phyloP scores from a whole-genome alignment of 2,113 vertebrate species.

The Protobothrops flavoviridis region DNA sequence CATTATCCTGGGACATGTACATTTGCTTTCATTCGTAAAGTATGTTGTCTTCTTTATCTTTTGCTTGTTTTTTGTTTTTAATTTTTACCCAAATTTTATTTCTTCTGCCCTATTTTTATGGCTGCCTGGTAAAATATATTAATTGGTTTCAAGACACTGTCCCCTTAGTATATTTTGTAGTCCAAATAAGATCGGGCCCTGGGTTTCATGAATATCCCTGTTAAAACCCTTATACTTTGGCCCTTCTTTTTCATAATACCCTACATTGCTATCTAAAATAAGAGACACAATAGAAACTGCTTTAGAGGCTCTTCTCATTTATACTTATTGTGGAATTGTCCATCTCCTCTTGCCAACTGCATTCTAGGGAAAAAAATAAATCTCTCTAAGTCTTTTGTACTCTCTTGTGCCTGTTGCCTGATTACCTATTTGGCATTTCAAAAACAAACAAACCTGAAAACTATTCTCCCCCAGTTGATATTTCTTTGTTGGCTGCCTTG shows the following conservation, averaged over 20 bases:
- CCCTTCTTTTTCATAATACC: neutral
- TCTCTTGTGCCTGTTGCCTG: neutral
- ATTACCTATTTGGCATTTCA: neutral
- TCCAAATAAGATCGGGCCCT: too few relatives aligned
- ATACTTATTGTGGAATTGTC: neutral
- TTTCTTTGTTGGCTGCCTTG: constrained; percentile 20
- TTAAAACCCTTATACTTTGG: neutral
- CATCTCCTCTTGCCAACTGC: neutral
- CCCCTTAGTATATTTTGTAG: neutral
- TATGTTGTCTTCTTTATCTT: neutral
- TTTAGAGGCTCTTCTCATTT: neutral
- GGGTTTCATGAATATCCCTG: neutral
- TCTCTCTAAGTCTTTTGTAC: neutral
- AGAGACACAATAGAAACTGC: neutral
- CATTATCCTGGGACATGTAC: too few relatives aligned
- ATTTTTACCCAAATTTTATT: neutral
- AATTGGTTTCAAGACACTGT: neutral
- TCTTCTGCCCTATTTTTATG: neutral
- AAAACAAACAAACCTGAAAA: neutral
- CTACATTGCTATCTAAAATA: neutral
- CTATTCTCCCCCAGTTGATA: neutral
- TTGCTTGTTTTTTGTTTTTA: neutral
- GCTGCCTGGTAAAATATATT: neutral
- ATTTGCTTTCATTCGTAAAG: too few relatives aligned
- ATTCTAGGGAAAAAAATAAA: neutral